Base-by-base conservation (phyloP, 1,140 invertebrate species). In the Lepidotrigona ventralis region DNA sequence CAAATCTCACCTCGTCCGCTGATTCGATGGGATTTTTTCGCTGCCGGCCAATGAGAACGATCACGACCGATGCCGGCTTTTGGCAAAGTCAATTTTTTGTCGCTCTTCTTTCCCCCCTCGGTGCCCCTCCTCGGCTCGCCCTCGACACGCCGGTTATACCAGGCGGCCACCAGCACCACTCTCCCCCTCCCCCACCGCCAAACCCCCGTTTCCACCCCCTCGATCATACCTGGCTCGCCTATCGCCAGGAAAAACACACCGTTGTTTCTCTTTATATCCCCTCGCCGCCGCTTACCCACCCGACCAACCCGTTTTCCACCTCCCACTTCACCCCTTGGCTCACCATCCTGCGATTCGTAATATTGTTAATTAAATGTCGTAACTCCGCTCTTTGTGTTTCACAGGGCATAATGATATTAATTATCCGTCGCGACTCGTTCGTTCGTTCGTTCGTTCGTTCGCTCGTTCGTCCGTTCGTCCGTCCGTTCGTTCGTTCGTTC, bases 21-120 rank as follows among this genome's bases (percentile, higher is more conserved):
- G 92, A 93, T 93, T 93, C 92, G 93, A 93, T 92, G 91, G 92
- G 90, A 93, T 93, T 93, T 93, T 93, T 93, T 93, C 90, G 87
- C 86, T 84, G 88, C 90, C 86, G 92, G 91, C 93, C 93, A 93
- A 93, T 93, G 92, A 91, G 92, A 91, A 90, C 92, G 91, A 93
- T 92, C 92, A 92, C 88, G 85, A 83, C 84, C 89, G 86, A 85
- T 87, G 86, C 88, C 88, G 83, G 88, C 88, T 90, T 88, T 90
- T 87, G 89, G 85, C 85, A 89, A 89, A 86, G 88, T 90, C 89
- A 90, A 90, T 90, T 90, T 90, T 91, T 91, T 87, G 88, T 82
- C 86, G 87, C 83, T 84, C 88, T 90, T 87, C 89, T 87, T 86
- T 85, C 83, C 85, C 83, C 72, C 88, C 79, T 21, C 70, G 29